Base-by-base conservation (phyloP, 2,113 vertebrate genomes). In the Poeciliopsis turrubarensis region DNA sequence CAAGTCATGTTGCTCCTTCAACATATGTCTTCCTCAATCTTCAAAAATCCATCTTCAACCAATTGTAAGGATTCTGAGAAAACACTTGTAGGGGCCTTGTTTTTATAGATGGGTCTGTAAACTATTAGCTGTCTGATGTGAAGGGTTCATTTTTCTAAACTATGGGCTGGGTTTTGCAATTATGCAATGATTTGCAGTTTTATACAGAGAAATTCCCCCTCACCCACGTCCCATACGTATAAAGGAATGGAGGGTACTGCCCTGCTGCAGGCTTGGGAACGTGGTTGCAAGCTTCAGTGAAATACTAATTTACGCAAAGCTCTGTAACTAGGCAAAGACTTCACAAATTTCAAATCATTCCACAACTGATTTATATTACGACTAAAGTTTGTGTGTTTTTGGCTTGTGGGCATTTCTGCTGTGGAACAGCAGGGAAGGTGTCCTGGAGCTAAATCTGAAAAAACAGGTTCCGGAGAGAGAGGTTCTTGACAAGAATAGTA, bases 151-250 rank as follows among this genome's bases (percentile, higher is more conserved):
- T 54, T 67, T 27, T 60, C 13, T 71, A 78, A 88, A 66, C 79
- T 68, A 68, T 74, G 79, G 69, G 71, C 68, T 72, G 41, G 31
- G 61, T 60, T 54, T 75, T 80, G 67, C 51, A 19, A 44, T 80
- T 60, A 67, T 61, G 70, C 17, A 15, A 79, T 64, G 63, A 78
- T 86, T 88, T 90, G 70, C 81, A 83, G 78, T 85, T 83, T 83
- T 77, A 82, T 30, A 17, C 30, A 61, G 41, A 31, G 29, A 65
- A 60, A 78, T 72, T 67, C 60, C 64, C 78, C 64, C 51, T 77
- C n/a, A 44, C 34, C 70, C 65, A 61, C 75, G 1, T 68, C 61
- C 27, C 5, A 3, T 70, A 70, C 15, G 64, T 60, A 51, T 15
- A 78, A 29, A 1, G 47, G 10, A 65, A 31, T 60, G 27, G 65